Percentiles rank a stretch among this genome's conserved stretches.
Evolutionary conservation across 2,797 vertebrate genomes (phyloP).

Genomic region (Neoniphon sammara): DNA sequence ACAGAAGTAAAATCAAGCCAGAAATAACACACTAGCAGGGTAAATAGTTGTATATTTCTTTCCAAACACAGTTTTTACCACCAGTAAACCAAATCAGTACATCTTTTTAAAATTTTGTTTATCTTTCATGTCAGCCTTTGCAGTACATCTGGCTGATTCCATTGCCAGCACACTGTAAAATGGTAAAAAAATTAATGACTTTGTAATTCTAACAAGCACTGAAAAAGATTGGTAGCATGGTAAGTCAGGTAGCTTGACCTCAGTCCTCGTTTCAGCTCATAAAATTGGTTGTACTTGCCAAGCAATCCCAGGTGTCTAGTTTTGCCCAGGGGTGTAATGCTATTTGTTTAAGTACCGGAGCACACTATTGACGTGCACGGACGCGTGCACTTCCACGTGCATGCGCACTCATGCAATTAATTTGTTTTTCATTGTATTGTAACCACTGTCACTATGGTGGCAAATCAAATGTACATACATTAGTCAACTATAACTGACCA

Average conservation of each 20-base stretch:
- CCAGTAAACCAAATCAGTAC: neutral
- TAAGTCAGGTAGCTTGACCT: neutral
- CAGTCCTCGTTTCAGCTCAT: neutral
- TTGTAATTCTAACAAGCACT: neutral
- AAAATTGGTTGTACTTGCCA: neutral
- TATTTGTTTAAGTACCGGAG: too few relatives aligned
- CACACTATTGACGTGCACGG: too few relatives aligned
- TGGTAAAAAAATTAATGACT: neutral
- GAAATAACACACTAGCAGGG: slow-evolving; percentile 19
- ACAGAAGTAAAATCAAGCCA: slow-evolving; percentile 48
- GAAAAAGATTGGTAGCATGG: too few relatives aligned
- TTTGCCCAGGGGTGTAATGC: neutral
- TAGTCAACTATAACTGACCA: too few relatives aligned
- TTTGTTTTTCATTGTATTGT: too few relatives aligned
- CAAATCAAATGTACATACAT: too few relatives aligned
- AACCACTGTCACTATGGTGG: too few relatives aligned
- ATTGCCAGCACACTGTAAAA: neutral
- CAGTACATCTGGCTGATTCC: neutral
- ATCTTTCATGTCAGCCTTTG: neutral
- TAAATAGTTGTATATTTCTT: neutral
- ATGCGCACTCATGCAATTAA: too few relatives aligned
- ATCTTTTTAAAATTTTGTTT: neutral
- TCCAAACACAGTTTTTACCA: slow-evolving; percentile 9
- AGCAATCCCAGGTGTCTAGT: neutral
- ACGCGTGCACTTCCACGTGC: too few relatives aligned